phyloP scores from a whole-genome alignment of 2,113 vertebrate species.

The Hemichromis elongatus region DNA sequence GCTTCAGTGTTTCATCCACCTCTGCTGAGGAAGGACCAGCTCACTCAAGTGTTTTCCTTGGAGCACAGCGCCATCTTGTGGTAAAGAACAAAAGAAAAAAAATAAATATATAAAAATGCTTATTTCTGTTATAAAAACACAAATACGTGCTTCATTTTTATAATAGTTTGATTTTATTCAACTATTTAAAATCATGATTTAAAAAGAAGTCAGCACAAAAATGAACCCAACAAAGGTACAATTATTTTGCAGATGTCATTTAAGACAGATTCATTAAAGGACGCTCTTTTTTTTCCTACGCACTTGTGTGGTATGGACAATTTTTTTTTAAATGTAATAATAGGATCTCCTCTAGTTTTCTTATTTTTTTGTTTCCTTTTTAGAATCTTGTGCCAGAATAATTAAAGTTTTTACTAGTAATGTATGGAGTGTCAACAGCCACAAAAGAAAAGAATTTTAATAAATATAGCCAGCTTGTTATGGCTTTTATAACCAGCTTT shows the following conservation, averaged over 20 bases:
- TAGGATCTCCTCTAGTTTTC: not conserved
- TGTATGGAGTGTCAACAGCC: not conserved
- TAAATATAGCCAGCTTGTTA: not conserved
- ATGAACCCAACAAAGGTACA: conserved; percentile 36
- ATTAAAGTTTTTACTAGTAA: not conserved
- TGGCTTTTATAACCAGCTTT: conserved; percentile 29
- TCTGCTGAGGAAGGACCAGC: not conserved
- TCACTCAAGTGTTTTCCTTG: not conserved
- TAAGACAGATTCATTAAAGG: not conserved
- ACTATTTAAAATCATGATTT: conserved; percentile 51
- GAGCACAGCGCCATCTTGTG: conserved; percentile 40
- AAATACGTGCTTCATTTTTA: not conserved
- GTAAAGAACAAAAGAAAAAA: not conserved
- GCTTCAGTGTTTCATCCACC: not conserved
- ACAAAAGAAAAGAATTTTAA: not conserved
- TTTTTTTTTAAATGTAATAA: no score
- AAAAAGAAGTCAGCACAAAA: conserved; percentile 52
- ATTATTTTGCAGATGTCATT: conserved; percentile 18
- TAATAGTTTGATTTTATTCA: conserved; percentile 49
- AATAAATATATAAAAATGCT: not conserved
- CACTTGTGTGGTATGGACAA: not conserved
- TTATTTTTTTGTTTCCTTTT: not conserved
- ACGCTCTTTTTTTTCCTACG: not conserved
- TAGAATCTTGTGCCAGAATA: not conserved
- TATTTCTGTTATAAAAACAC: not conserved